Evolutionary conservation across 2,113 vertebrate species (phyloP), one percentile per base, ranked within the genome.

Genomic region (Platichthys stellatus): DNA sequence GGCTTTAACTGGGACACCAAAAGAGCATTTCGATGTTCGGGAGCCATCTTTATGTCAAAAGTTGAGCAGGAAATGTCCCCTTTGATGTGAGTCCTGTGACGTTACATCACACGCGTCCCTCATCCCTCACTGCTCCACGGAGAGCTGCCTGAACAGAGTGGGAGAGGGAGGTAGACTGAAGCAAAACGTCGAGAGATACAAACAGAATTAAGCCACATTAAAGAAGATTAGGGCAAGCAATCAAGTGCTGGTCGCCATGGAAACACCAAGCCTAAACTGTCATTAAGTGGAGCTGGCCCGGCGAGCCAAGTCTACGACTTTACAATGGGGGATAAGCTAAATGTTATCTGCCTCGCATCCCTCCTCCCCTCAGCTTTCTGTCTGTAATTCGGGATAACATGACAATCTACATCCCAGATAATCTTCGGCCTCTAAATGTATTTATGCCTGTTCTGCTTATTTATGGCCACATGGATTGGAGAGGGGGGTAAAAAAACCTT

Each of bases 171-270:
- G 59, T 62, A 63, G 72, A 72, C 60, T 53, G 47, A 72, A 80
- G 67, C 63, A 62, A 84, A 85, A 70, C 51, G 82, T 71, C 78
- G 74, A 84, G 85, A 74, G 82, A 87, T 81, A 86, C 76, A 90
- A 87, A 91, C 84, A 82, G 85, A 81, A 93, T 94, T 92, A 94
- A 92, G 90, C 90, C 84, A 94, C 88, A 94, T 93, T 93, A 93
- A 93, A 93, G 90, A 87, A 90, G 91, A 94, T 95, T 95, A 94
- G 79, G 84, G 81, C 85, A 85, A 88, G 91, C 91, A 93, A 94
- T 94, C 90, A 94, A 92, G 87, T 82, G 66, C 72, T 78, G 74
- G 94, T 94, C 73, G 86, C 62, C 86, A 92, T 89, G 86, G 89
- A 73, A 93, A 93, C 90, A 63, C 54, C 78, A 90, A 86, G 83